Base-by-base conservation (phyloP, 2,888 invertebrate species). In the Blomia tropicalis region DNA sequence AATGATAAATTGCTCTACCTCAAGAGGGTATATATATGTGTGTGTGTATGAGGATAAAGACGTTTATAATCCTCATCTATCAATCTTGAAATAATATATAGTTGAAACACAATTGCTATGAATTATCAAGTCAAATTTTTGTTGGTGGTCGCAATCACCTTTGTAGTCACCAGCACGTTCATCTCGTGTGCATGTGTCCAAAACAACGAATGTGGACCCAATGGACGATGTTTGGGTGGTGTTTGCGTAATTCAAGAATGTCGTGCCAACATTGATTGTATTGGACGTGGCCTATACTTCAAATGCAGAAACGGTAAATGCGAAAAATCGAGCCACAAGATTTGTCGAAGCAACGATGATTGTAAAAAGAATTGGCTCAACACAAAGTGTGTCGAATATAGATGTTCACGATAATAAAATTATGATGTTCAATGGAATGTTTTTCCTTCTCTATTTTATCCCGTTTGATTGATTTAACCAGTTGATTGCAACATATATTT, bases 331-430 rank as follows among this genome's bases (percentile, higher is more conserved):
- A 19, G 41, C 5, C 51, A 47, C 27, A 47, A 47, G 22, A 58
- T 58, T 2, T 58, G 59, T 23, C 7, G 3, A 4, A 43, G 5
- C 41, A 23, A 58, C 25, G 43, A 47, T 11, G 59, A 58, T 22
- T 58, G 59, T 27, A 58, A 44, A n/a, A 58, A 44, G 29, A 58
- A 58, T 58, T 17, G 2, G 47, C 14, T 58, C 41, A n/a, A 58
- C 27, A 58, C 19, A 25, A 51, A 58, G 3, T 58, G 59, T n/a
- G 29, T 58, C 29, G 22, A 58, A 1, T 14, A 43, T 41, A 19
- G 29, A 3, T 58, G 41, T 5, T 43, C 43, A 3, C 17, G 5
- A 51, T n/a, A 41, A 14, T 41, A 41, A 41, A 41, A 17, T 41
- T 41, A 41, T 14, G 14, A 17, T 17, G 41, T 41, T 41, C 14